Conservation (phyloP, 2,888 invertebrate genomes). For the Trisateles emortualis region DNA sequence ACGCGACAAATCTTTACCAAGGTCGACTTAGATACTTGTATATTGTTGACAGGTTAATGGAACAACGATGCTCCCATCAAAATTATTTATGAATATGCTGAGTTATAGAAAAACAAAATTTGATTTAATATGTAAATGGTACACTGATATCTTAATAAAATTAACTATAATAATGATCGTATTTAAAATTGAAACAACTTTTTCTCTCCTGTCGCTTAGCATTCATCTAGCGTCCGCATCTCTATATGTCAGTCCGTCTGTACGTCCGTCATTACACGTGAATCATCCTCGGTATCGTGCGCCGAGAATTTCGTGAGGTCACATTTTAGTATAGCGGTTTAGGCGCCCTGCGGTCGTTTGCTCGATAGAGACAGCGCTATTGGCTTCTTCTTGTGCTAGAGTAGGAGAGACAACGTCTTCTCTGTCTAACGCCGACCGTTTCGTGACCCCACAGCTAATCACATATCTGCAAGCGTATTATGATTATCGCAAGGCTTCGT, state of each 20-base stretch:
- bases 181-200: slow-evolving; percentile 55
- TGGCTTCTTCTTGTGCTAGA: slow-evolving; percentile 52
- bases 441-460: slow-evolving; percentile 84
- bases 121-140: slow-evolving; percentile 65
- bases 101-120: slow-evolving; percentile 57
- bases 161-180: slow-evolving; percentile 56
- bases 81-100: slow-evolving; percentile 51
- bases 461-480: slow-evolving; percentile 86
- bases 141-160: slow-evolving; percentile 67
- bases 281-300: slow-evolving; percentile 81
- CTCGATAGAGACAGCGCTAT: slow-evolving; percentile 63
- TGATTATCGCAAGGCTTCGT: slow-evolving; percentile 83
- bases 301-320: slow-evolving; percentile 85
- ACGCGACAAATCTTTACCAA: slow-evolving; percentile 46
- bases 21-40: slow-evolving; percentile 53
- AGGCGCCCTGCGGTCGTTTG: slow-evolving; percentile 83
- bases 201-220: slow-evolving; percentile 64
- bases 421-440: slow-evolving; percentile 83
- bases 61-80: slow-evolving; percentile 50
- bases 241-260: slow-evolving; percentile 69
- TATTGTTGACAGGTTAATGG: slow-evolving; percentile 63
- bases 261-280: slow-evolving; percentile 80
- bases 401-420: slow-evolving; percentile 60
- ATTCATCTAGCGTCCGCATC: slow-evolving; percentile 78
- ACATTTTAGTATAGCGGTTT: slow-evolving; percentile 86